Conservation (phyloP, 2,888 invertebrate genomes). For the Drosophila merina region DNA sequence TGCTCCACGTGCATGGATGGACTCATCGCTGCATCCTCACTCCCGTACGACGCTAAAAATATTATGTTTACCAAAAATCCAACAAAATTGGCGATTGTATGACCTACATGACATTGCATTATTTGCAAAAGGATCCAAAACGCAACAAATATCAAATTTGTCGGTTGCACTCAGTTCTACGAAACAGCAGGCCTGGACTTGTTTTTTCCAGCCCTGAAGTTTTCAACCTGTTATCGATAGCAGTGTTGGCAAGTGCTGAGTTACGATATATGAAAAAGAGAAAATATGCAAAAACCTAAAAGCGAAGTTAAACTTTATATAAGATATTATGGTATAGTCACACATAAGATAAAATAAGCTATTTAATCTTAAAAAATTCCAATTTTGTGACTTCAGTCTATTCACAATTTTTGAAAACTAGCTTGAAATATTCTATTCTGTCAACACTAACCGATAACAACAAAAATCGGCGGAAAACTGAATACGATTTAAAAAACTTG, state of each 20-base stretch:
- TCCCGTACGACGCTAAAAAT: conserved; percentile 3
- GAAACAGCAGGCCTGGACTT: neutral
- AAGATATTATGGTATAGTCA: too few species aligned
- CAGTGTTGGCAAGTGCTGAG: too few species aligned
- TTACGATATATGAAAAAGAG: too few species aligned
- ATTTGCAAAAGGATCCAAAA: conserved; percentile 11
- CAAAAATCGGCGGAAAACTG: conserved; percentile 1
- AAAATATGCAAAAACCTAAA: too few species aligned
- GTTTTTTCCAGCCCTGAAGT: neutral
- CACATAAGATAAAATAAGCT: too few species aligned
- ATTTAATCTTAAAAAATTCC: too few species aligned
- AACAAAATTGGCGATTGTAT: neutral
- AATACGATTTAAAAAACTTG: conserved; percentile 27
- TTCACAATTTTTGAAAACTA: too few species aligned
- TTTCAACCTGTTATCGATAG: neutral
- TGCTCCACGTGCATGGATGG: conserved; percentile 28
- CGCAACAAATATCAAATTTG: conserved; percentile 4
- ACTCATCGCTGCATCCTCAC: neutral
- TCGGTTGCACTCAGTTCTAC: neutral
- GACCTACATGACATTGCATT: conserved; percentile 61
- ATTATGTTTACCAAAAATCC: neutral
- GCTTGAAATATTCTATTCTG: too few species aligned
- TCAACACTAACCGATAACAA: neutral
- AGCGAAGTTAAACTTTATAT: too few species aligned
- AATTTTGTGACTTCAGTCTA: too few species aligned